Evolutionary conservation across 2,888 invertebrate species (phyloP).

Genomic region (Nephrotoma guestfalica): DNA sequence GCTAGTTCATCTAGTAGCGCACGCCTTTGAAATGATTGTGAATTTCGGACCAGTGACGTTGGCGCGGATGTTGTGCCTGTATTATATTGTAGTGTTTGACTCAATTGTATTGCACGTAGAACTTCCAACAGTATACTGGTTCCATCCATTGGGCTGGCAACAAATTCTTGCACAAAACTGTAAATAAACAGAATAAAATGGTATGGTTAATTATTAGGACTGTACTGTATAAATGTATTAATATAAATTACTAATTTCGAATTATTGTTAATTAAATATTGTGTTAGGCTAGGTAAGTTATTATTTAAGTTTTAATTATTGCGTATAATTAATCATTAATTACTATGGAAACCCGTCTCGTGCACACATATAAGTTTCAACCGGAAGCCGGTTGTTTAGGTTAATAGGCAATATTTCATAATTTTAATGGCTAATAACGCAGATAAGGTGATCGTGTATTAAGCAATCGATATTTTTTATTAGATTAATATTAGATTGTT

Average conservation of each 20-base stretch:
- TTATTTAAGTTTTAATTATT: not conserved
- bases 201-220: not conserved
- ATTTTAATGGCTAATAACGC: not conserved
- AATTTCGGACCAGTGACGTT: conserved; percentile 36
- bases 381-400: not conserved
- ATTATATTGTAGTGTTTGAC: conserved; percentile 47
- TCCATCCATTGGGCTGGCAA: conserved; percentile 77
- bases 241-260: not conserved
- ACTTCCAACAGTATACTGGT: conserved; percentile 71
- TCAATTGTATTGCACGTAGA: conserved; percentile 69
- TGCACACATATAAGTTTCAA: not conserved
- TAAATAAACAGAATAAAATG: conserved; percentile 11
- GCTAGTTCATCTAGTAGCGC: conserved; percentile 76
- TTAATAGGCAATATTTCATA: not conserved
- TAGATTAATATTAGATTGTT: not conserved
- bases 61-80: conserved; percentile 20
- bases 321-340: not conserved
- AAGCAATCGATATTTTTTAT: not conserved
- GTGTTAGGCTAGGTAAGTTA: not conserved
- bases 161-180: conserved; percentile 89
- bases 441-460: not conserved
- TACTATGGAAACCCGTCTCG: not conserved
- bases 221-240: not conserved
- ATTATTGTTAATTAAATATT: not conserved
- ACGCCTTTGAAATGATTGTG: conserved; percentile 53